phyloP scores from a whole-genome alignment of 2,888 invertebrate genomes.

The Lepidocyrtinus sp. region DNA sequence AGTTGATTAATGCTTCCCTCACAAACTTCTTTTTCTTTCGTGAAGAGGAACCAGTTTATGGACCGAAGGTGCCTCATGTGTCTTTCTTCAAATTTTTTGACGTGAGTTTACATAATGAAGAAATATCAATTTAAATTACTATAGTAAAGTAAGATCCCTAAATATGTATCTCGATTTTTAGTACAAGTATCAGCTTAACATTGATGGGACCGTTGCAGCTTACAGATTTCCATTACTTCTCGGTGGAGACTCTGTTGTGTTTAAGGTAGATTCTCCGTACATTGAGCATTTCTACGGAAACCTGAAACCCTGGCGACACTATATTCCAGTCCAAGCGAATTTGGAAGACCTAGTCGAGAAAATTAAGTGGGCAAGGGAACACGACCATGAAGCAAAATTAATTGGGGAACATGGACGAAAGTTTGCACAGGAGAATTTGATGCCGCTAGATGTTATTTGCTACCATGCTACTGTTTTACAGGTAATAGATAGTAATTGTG shows the following conservation, averaged over 20 bases:
- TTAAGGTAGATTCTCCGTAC: conserved; percentile 95
- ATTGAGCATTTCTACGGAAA: conserved; percentile 94
- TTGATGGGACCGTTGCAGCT: conserved; percentile 97
- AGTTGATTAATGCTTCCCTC: conserved; percentile 90
- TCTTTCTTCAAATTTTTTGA: conserved; percentile 96
- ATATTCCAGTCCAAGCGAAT: conserved; percentile 85
- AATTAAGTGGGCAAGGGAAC: conserved; percentile 82
- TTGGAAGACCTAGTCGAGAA: conserved; percentile 85
- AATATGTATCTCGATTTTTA: conserved; percentile 75
- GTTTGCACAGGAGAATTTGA: conserved; percentile 83
- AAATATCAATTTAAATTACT: no score
- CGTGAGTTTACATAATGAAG: conserved; percentile 76
- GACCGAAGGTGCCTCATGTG: conserved; percentile 86
- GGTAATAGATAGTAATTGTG: conserved; percentile 73
- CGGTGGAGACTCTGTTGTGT: conserved; percentile 87
- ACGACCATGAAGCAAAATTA: conserved; percentile 79
- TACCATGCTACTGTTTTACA: conserved; percentile 84
- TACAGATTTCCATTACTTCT: conserved; percentile 94
- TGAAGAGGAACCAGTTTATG: conserved; percentile 87
- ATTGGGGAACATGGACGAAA: conserved; percentile 80
- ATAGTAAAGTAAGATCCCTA: no score
- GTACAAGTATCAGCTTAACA: conserved; percentile 95
- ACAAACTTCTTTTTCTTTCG: conserved; percentile 97
- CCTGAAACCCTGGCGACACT: conserved; percentile 84
- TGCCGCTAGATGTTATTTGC: conserved; percentile 89